Conservation (phyloP, 2,888 invertebrate species). For the Drosophila mimica region DNA sequence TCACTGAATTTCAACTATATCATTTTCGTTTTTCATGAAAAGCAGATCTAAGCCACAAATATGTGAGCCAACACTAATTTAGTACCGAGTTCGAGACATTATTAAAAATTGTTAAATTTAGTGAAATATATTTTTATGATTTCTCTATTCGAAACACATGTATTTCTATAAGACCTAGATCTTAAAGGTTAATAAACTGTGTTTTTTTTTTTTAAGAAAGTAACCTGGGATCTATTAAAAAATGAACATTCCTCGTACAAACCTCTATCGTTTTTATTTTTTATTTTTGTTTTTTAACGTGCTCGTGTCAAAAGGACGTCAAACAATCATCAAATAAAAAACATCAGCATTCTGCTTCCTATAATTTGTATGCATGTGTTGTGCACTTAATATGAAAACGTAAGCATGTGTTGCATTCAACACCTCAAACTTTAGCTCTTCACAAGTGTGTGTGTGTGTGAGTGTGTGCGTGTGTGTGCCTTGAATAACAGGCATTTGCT, state of each 20-base stretch:
- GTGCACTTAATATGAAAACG: conserved; percentile 34
- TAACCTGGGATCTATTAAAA: background rate
- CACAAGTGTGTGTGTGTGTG: background rate
- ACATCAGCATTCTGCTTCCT: conserved; percentile 24
- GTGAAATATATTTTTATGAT: background rate
- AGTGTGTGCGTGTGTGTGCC: conserved; percentile 2
- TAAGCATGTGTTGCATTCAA: conserved; percentile 70
- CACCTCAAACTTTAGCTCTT: conserved; percentile 35
- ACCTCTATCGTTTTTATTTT: background rate
- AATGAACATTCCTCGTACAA: background rate
- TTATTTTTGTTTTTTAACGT: conserved; percentile 31
- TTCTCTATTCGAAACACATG: background rate
- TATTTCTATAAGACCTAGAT: background rate
- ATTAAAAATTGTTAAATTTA: background rate
- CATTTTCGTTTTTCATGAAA: too few species aligned
- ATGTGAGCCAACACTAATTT: background rate
- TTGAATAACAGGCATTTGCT: conserved; percentile 56
- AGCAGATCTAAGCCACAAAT: too few species aligned
- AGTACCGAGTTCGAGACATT: background rate
- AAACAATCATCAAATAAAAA: conserved; percentile 71
- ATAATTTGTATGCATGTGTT: conserved; percentile 60
- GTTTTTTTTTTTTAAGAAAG: background rate
- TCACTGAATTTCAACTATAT: too few species aligned
- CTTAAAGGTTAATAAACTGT: background rate
- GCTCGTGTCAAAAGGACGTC: conserved; percentile 46